Base-by-base conservation (phyloP, 2,797 vertebrate species). In the Cossypha caffra region DNA sequence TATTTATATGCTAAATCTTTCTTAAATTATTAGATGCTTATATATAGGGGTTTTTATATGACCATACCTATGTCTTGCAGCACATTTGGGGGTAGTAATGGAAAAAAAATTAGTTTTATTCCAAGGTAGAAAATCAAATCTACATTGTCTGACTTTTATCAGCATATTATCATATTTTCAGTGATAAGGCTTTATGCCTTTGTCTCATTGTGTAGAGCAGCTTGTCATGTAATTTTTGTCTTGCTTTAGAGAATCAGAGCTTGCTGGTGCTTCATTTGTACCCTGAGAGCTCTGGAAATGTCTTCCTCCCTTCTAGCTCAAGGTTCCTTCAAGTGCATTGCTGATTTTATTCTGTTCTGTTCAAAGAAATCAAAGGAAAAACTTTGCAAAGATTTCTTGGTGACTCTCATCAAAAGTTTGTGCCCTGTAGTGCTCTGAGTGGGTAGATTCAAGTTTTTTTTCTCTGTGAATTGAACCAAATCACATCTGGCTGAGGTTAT, bases 11-110 rank as follows among this genome's bases (percentile, higher is more conserved):
- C 37, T 67, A 67, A 74, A 20, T 74, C 3, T 84, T 67, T 6
- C 50, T 51, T 52, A 43, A 71, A 64, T n/a, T 38, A 24, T 62
- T 59, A 80, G 8, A 35, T 76, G 29, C 7, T 73, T 48, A 11
- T 48, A 11, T 35, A 10, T 47, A n/a, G 13, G 16, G 4, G 0
- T 5, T 24, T 45, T 18, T 1, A 24, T 35, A 38, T 20, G 16
- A 24, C 24, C 13, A 35, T 64, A 40, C 13, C 26, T 54, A 29
- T 68, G 24, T 31, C 24, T 82, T 88, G n/a, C n/a, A 63, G 45
- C 16, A 72, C 4, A 20, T 57, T 50, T 68, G 12, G 9, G 13
- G 28, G 26, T 24, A 73, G 26, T 38, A 17, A 59, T 5, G 77
- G 2, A 33, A 29, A 14, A 14, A 24, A 51, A 31, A 33, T 4